Percentiles rank a stretch among this genome's conserved stretches.
Conservation (phyloP, 2,888 invertebrate species). For the Syritta pipiens region DNA sequence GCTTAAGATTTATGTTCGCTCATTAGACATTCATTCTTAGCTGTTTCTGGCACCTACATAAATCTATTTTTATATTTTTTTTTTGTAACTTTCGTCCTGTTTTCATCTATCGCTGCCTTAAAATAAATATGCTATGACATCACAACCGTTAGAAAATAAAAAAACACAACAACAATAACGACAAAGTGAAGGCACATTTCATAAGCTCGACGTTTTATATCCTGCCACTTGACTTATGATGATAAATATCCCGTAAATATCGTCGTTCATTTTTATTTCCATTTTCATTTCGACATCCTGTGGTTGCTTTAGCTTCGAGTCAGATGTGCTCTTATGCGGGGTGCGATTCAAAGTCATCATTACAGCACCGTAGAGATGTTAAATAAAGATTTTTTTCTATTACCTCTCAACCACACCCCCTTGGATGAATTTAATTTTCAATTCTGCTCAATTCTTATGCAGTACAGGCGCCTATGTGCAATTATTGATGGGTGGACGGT, state of each 20-base stretch:
- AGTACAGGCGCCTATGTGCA: background rate
- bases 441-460: constrained; percentile 33
- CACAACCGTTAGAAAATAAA: constrained; percentile 4
- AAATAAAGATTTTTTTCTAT: constrained; percentile 20
- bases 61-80: background rate
- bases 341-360: constrained; percentile 37
- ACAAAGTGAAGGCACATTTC: constrained; percentile 31
- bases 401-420: background rate
- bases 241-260: constrained; percentile 60
- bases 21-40: constrained; percentile 17
- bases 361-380: too few species aligned
- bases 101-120: background rate
- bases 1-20: constrained; percentile 3
- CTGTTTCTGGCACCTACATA: background rate
- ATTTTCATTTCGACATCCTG: constrained; percentile 38
- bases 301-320: background rate
- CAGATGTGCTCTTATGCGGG: constrained; percentile 5
- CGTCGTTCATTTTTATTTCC: constrained; percentile 53
- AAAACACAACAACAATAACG: constrained; percentile 10
- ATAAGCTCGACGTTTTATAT: constrained; percentile 40
- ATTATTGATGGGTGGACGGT: background rate
- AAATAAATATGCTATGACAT: constrained; percentile 39
- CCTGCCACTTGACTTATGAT: constrained; percentile 59
- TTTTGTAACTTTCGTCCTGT: too few species aligned
- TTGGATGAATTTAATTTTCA: constrained; percentile 43